Base-by-base conservation (phyloP, 2,888 invertebrate genomes). In the Lepidonotus clava region DNA sequence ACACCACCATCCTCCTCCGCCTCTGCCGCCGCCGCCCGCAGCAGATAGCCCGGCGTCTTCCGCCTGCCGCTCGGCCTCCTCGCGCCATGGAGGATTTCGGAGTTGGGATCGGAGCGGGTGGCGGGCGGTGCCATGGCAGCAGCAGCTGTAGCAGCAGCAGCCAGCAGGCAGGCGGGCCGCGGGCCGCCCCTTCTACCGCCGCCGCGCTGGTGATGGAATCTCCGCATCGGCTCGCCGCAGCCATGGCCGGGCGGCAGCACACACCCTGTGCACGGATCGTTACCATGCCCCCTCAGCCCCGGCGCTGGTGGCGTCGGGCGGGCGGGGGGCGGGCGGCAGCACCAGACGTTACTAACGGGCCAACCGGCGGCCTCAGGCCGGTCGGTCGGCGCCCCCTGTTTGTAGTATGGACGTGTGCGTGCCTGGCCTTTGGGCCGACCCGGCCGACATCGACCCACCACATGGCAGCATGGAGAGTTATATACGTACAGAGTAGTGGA, bases 201-300 rank as follows among this genome's bases (percentile, higher is more conserved):
- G 34, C 67, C 34, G 28, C 32, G 32, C 67, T 67, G 67, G 67
- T 67, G 67, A 71, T 71, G 71, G 71, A 71, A 71, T 71, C 36
- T 32, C 36, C 83, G 32, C 34, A 32, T 51, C 51, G 53, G 83
- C 41, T 80, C 41, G 80, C 32, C 28, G 41, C 77, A 40, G 77
- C 40, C 40, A 77, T 77, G 28, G 77, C 77, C 51, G 36, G 83
- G 83, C 83, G n/a, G 83, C 34, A 53, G 83, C 24, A 56, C 56
- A 28, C 71, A 71, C 61, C 18, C 14, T 21, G 66, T 66, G 66
- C 36, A 53, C 38, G 71, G 71, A 71, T 71, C 71, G 71, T 71
- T 71, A 71, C 71, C 36, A 34, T 28, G 71, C 71, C 71, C 38
- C 71, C 71, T 66, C 66, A 32, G 66, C 28, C 66, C 66, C 66